Base-by-base conservation (phyloP, 2,888 invertebrate genomes). In the Magallana nippona region DNA sequence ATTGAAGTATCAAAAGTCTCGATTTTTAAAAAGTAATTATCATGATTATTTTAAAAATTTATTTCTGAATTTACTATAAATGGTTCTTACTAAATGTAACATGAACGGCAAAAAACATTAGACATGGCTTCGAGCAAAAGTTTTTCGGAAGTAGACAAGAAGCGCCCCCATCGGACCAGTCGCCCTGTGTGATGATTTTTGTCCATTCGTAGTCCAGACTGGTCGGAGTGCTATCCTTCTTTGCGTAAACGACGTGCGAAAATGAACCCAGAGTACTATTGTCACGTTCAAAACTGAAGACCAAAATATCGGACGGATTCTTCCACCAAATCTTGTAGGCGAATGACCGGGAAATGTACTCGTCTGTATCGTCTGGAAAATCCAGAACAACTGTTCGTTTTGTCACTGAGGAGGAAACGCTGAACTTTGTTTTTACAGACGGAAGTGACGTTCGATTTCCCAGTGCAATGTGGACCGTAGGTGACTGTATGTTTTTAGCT, bases 291-390 rank as follows among this genome's bases (percentile, higher is more conserved):
- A 84, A 17, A 60, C 62, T 56, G 10, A 84, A 32, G 10, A 81
- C 79, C 11, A 86, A 55, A 44, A 56, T 78, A 19, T 86, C 85
- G 1, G 19, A 55, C 0, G 79, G 78, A 55, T 71, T 80, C 56
- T 77, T 82, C 83, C 82, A 84, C 60, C 82, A 86, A 15, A 82
- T 62, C 19, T 84, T 86, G 55, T 79, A 83, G 19, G 27, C 62
- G 19, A 86, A 60, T 10, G 27, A 19, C n/a, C 82, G 83, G 15
- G 55, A 55, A 8, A 44, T 32, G 22, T 10, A 8, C 19, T 79
- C 83, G 5, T 77, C 55, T 2, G 62, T 10, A 44, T 85, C 83
- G 11, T 56, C 60, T 19, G 85, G 83, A 13, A 86, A 60, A 10
- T 83, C 85, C 56, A 86, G 19, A 19, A 79, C 55, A 0, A 84